A percentile compares a stretch with the other conserved stretches of the same genome.
Evolutionary conservation across 2,797 vertebrate genomes (phyloP).

Genomic region (Rhincodon typus): DNA sequence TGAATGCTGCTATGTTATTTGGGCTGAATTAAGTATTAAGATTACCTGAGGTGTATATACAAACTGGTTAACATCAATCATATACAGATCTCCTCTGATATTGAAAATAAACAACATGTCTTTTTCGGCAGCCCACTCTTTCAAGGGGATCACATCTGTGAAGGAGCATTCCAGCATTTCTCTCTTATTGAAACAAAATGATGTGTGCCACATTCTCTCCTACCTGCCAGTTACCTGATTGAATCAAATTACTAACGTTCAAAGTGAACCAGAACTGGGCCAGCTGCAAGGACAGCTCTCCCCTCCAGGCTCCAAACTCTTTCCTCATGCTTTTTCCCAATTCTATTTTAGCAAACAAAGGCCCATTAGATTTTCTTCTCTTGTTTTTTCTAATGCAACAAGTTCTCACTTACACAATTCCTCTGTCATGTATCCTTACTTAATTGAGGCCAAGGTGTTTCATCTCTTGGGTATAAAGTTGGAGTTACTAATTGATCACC

Average conservation of each 20-base stretch:
- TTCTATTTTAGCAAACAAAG: background rate
- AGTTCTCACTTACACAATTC: too few relatives aligned
- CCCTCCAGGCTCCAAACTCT: too few relatives aligned
- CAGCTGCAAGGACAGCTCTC: background rate
- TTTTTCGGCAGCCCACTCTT: background rate
- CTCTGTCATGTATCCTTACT: background rate
- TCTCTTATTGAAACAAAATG: background rate
- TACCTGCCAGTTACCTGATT: background rate
- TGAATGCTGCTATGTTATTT: background rate
- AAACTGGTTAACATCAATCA: slow-evolving; percentile 7
- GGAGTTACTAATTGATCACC: background rate
- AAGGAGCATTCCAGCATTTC: background rate
- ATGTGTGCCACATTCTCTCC: background rate
- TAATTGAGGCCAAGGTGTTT: background rate
- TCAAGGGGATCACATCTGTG: background rate
- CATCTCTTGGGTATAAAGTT: background rate
- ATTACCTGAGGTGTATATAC: background rate
- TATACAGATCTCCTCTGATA: background rate
- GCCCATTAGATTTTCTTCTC: background rate
- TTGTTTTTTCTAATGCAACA: background rate
- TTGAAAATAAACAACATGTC: background rate
- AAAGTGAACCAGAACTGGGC: background rate
- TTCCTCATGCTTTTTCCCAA: background rate
- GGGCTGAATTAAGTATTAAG: background rate
- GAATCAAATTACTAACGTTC: background rate